A percentile compares a stretch with the other conserved stretches of the same genome.
These are phyloP conservation scores for Saxicola maurus DNA, from an alignment of 2,797 vertebrate genomes.

Conservation along the genomic window DNA sequence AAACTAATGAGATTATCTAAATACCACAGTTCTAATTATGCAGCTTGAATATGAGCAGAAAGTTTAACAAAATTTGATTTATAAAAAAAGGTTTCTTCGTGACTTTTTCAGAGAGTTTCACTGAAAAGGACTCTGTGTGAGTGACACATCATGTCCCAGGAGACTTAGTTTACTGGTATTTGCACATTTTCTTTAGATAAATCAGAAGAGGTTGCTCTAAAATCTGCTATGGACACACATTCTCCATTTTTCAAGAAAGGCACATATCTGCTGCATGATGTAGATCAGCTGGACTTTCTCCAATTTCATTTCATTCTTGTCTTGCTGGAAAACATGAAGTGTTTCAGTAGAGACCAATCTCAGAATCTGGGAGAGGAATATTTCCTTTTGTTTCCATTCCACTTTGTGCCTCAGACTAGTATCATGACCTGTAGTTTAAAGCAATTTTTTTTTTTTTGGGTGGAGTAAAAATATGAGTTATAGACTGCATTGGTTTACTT, in stretches of 20 bases:
- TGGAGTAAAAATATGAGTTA: neutral
- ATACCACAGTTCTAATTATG: neutral
- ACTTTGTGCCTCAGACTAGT: neutral
- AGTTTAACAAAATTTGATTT: neutral
- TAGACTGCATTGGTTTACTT: neutral
- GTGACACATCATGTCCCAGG: neutral
- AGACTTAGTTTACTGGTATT: neutral
- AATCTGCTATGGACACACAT: neutral
- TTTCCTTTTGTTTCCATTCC: neutral
- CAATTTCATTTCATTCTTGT: neutral
- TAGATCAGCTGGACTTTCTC: neutral
- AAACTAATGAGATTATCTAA: neutral
- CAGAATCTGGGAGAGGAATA: neutral
- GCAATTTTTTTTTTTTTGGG: neutral
- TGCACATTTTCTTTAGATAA: neutral
- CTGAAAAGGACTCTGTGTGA: neutral
- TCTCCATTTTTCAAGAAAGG: neutral
- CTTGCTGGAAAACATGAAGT: neutral
- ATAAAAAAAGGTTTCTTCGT: neutral
- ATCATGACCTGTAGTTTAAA: neutral
- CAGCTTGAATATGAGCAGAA: neutral
- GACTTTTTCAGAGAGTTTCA: conserved; percentile 4
- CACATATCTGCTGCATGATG: neutral
- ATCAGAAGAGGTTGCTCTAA: neutral
- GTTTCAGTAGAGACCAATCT: neutral